Evolutionary conservation across 2,888 invertebrate species (phyloP).

Genomic region (Harmothoe impar): DNA sequence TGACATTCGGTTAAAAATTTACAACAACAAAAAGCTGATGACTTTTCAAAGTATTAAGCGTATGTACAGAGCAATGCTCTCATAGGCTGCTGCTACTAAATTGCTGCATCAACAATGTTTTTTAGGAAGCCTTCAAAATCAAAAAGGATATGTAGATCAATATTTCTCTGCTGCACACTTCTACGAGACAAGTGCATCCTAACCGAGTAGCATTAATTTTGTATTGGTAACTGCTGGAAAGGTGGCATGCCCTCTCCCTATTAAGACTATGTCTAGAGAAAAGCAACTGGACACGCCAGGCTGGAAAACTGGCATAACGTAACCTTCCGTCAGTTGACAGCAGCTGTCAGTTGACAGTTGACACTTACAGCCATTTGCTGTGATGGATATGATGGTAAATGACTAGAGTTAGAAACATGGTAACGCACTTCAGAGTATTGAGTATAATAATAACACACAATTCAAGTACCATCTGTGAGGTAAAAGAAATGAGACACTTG

Average conservation of each 20-base stretch:
- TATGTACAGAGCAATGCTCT: not conserved
- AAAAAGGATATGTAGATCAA: too few relatives aligned
- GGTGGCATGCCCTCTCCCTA: not conserved
- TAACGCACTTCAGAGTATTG: not conserved
- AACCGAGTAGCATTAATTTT: not conserved
- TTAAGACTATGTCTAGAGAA: not conserved
- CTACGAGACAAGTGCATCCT: not conserved
- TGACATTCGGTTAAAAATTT: not conserved
- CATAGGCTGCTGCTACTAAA: not conserved
- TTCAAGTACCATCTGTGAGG: not conserved
- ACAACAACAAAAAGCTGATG: not conserved
- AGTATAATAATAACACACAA: not conserved
- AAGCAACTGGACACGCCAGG: slow-evolving; percentile 37
- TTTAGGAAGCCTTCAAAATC: not conserved
- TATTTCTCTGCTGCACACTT: not conserved
- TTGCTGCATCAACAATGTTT: not conserved
- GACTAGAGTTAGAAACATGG: slow-evolving; percentile 44
- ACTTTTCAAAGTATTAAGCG: not conserved
- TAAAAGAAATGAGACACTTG: too few relatives aligned
- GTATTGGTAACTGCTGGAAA: not conserved
- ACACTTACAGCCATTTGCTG: slow-evolving; percentile 35
- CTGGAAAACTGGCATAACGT: not conserved
- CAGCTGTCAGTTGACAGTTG: not conserved
- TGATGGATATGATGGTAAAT: slow-evolving; percentile 21
- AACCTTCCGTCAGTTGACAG: not conserved